Evolutionary conservation across 2,797 vertebrate species (phyloP).

Genomic region (Crypturellus tataupa): DNA sequence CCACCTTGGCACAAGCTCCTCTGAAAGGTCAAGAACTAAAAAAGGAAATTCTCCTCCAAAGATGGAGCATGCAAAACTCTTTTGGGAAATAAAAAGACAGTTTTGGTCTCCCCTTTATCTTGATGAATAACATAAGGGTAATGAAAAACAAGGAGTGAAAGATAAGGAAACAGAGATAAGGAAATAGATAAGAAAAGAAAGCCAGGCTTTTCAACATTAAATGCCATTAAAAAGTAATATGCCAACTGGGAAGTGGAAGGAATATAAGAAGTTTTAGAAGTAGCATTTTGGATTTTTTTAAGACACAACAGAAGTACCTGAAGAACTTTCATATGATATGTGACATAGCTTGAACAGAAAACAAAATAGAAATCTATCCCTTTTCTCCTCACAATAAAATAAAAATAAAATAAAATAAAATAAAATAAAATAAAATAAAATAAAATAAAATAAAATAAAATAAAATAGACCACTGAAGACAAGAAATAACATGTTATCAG

Average conservation of each 20-base stretch:
- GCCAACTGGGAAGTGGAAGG: not conserved
- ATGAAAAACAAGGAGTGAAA: constrained; percentile 50
- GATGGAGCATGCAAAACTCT: constrained; percentile 21
- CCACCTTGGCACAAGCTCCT: constrained; percentile 41
- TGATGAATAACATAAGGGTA: constrained; percentile 51
- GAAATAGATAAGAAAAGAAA: constrained; percentile 45
- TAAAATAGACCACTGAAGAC: not conserved
- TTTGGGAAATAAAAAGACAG: constrained; percentile 46
- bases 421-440: too few species aligned
- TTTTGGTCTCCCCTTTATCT: constrained; percentile 43
- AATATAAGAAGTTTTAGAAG: not conserved
- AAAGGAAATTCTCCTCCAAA: constrained; percentile 65
- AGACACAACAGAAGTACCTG: not conserved
- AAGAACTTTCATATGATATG: not conserved
- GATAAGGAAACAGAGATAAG: constrained; percentile 56
- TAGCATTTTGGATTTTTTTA: not conserved
- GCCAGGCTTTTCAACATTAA: not conserved
- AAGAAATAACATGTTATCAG: not conserved
- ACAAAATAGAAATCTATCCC: not conserved
- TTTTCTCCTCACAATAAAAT: not conserved
- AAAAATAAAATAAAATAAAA: too few species aligned
- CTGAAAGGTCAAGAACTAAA: constrained; percentile 68
- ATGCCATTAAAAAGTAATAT: constrained; percentile 28
- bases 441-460: too few species aligned
- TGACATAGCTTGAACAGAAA: not conserved